Base-by-base conservation (phyloP, 2,113 vertebrate species). In the Climacteris rufus region DNA sequence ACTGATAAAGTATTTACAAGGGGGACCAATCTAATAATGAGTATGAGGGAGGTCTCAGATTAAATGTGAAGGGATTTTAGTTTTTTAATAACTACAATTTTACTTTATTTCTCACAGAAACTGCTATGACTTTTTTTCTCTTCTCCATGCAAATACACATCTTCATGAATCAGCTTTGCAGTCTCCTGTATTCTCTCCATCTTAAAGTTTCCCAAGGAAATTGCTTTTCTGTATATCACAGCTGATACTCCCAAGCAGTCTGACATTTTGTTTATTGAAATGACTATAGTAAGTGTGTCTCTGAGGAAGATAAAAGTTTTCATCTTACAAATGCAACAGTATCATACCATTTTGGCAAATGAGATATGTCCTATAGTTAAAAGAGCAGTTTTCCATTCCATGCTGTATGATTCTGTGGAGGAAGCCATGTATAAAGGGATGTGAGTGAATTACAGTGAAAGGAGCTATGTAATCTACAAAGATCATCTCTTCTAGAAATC, bases 221-320 rank as follows among this genome's bases (percentile, higher is more conserved):
- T 94, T 93, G 89, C 74, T 89, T 96, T 75, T 94, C 94, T 96
- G 15, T 89, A 77, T 88, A 94, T 97, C 95, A 93, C 50, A 94
- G 89, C 79, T 94, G 31, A 96, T 95, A 87, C 37, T 87, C 87
- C 81, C 30, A 45, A 91, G 71, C 53, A 94, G 18, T 94, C 93
- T 98, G 87, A 94, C 52, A 89, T 93, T 95, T 96, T 52, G 49
- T 75, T 87, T 93, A 81, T 65, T 97, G 68, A 97, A 97, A 97
- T 93, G 45, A 88, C 66, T 93, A 20, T 49, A 92, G 27, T 79
- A 87, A 91, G 23, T 64, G 33, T 80, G 47, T 95, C 75, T 95
- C 82, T 92, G 72, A 94, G 69, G 42, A 94, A 96, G 90, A 93
- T 70, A 89, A 65, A 97, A 87, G 74, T 49, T 95, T 97, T 94